Conservation (phyloP, 2,797 vertebrate species). For the Nyctalus aviator region DNA sequence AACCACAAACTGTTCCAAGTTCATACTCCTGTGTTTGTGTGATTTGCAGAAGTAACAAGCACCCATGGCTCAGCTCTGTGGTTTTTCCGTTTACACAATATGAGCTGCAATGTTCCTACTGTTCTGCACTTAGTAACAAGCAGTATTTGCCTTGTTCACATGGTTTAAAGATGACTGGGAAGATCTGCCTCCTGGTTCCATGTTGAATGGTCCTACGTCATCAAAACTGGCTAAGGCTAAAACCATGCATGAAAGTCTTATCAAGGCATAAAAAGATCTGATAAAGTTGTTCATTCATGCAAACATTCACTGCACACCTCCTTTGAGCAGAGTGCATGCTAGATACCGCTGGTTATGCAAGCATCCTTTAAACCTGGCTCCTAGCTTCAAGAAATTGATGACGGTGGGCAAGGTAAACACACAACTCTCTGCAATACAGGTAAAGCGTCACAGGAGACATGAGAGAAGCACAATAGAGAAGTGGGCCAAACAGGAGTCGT, state of each 20-base stretch:
- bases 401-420: neutral
- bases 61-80: neutral
- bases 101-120: neutral
- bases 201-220: neutral
- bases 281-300: neutral
- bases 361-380: neutral
- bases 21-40: conserved; percentile 3
- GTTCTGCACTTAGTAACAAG: neutral
- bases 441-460: neutral
- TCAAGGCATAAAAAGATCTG: neutral
- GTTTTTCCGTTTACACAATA: neutral
- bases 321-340: neutral
- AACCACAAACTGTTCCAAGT: neutral
- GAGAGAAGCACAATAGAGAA: neutral
- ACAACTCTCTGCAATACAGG: neutral
- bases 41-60: neutral
- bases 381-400: neutral
- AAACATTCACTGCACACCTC: neutral
- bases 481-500: neutral
- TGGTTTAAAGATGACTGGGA: neutral
- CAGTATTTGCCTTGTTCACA: neutral
- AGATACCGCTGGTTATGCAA: neutral
- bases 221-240: neutral
- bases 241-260: neutral
- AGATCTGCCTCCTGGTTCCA: neutral